Conservation (phyloP, 2,797 vertebrate genomes). For the Rallus crepitans region DNA sequence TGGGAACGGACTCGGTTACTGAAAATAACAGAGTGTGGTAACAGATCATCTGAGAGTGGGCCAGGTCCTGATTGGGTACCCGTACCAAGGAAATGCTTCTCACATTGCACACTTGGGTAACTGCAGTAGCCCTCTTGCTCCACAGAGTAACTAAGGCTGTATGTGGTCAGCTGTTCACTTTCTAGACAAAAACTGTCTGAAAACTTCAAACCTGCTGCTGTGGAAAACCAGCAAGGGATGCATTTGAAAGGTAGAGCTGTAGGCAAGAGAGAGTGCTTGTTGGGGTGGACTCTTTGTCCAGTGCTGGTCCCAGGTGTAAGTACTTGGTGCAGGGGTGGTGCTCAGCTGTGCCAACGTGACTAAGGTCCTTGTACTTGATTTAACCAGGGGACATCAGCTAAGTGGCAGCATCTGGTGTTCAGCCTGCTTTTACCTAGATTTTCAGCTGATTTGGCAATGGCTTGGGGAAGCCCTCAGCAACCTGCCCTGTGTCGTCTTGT, state of each 20-base stretch:
- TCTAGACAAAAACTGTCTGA: not conserved
- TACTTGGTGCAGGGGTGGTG: not conserved
- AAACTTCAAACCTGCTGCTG: not conserved
- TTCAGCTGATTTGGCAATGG: not conserved
- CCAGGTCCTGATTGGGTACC: not conserved
- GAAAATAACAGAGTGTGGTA: not conserved
- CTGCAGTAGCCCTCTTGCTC: not conserved
- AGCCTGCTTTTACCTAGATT: not conserved
- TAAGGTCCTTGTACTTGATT: not conserved
- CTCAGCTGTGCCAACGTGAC: not conserved
- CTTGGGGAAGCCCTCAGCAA: not conserved
- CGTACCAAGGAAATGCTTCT: not conserved
- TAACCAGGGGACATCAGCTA: not conserved
- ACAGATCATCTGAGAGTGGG: not conserved
- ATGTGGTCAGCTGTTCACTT: not conserved
- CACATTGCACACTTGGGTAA: accelerated
- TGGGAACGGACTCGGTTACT: not conserved
- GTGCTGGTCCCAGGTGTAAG: not conserved
- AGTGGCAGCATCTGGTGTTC: not conserved
- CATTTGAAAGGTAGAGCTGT: accelerated
- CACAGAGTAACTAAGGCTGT: not conserved
- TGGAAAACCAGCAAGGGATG: accelerated
- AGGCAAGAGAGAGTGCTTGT: not conserved
- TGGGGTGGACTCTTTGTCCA: not conserved
- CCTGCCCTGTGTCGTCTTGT: not conserved